Evolutionary conservation across 2,888 invertebrate species (phyloP).

Genomic region (Abrostola tripartita): DNA sequence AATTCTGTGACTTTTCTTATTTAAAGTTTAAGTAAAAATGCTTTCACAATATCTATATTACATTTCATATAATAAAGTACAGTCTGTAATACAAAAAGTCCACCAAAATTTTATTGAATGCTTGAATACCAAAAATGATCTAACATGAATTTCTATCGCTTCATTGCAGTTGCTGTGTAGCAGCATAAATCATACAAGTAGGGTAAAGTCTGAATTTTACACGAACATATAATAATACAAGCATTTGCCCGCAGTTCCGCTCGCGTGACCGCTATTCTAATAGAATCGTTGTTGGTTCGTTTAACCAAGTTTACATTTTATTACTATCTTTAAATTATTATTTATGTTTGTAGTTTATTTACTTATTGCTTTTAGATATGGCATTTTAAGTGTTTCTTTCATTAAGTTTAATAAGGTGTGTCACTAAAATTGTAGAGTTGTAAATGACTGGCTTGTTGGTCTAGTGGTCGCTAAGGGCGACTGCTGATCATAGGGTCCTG

Average conservation of each 20-base stretch:
- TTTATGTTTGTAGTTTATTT: neutral
- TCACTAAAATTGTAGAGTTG: neutral
- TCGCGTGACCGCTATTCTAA: slow-evolving; percentile 47
- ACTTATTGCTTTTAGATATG: neutral
- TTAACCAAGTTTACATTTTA: slow-evolving; percentile 40
- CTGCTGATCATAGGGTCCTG: too few relatives aligned
- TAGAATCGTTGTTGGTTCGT: slow-evolving; percentile 41
- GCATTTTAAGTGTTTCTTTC: neutral
- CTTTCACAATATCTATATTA: too few relatives aligned
- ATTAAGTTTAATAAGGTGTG: neutral
- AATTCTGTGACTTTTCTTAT: too few relatives aligned
- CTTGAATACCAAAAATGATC: slow-evolving; percentile 20
- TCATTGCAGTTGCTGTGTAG: slow-evolving; percentile 20
- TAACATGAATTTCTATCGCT: slow-evolving; percentile 35
- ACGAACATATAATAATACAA: slow-evolving; percentile 49
- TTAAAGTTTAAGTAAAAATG: too few relatives aligned
- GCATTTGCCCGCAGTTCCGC: slow-evolving; percentile 54
- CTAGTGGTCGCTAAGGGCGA: too few relatives aligned
- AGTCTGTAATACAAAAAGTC: too few relatives aligned
- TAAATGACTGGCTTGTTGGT: too few relatives aligned
- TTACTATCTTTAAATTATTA: slow-evolving; percentile 9
- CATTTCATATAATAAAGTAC: too few relatives aligned
- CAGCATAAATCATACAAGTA: slow-evolving; percentile 46
- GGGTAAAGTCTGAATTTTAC: slow-evolving; percentile 42
- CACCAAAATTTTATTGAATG: slow-evolving; percentile 23